phyloP scores from a whole-genome alignment of 2,113 vertebrate genomes.

The Mesitornis unicolor region DNA sequence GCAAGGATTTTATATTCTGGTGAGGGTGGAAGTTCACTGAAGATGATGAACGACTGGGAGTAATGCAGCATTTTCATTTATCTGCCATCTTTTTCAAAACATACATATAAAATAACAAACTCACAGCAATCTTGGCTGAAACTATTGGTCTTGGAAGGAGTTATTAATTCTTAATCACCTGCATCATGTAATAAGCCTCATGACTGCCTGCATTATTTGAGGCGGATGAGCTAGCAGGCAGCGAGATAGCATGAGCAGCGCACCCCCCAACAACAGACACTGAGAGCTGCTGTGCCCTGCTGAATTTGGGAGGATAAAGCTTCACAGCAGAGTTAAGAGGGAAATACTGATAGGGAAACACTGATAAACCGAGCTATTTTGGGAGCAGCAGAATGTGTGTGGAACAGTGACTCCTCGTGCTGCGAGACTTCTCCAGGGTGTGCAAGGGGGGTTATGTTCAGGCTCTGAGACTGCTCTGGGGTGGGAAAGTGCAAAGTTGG shows the following conservation, averaged over 20 bases:
- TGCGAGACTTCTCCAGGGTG: background rate
- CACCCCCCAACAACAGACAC: background rate
- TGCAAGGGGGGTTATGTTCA: background rate
- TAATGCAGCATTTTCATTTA: background rate
- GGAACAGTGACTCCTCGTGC: rapidly evolving
- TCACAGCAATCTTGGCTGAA: background rate
- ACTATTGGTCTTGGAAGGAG: background rate
- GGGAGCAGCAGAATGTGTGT: background rate
- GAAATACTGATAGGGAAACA: background rate
- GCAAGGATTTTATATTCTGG: background rate
- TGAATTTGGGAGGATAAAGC: background rate
- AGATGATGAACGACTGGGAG: background rate
- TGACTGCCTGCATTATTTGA: background rate
- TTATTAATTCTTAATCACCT: conserved; percentile 47
- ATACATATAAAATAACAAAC: background rate
- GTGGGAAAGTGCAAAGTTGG: background rate
- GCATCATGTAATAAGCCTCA: conserved; percentile 17
- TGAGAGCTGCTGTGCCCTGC: background rate
- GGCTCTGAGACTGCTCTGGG: background rate
- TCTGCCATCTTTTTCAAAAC: background rate
- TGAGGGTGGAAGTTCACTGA: background rate
- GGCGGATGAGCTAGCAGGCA: conserved; percentile 7
- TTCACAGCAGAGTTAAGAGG: background rate
- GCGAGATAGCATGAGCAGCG: background rate
- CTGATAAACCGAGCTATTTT: background rate